Evolutionary conservation across 64 coral and sea anemone genomes (phyloP).

Genomic region (Stylophora pistillata): DNA sequence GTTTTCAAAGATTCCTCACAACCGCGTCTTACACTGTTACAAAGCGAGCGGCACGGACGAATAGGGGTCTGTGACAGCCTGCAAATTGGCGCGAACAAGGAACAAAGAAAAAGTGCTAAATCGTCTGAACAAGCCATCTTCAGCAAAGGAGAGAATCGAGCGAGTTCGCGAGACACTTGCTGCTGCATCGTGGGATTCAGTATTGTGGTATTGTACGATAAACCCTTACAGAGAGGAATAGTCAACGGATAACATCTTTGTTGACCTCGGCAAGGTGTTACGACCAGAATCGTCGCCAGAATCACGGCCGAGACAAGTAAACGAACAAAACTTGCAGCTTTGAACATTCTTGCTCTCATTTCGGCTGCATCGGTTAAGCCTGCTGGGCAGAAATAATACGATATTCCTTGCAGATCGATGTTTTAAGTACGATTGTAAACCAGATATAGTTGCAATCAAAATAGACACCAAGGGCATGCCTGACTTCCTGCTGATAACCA

Average conservation of each 20-base stretch:
- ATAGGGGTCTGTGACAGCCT: background rate
- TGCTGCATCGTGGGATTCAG: constrained; percentile 37
- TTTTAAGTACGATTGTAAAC: too few relatives aligned
- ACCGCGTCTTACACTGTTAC: constrained; percentile 27
- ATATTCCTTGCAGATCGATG: too few relatives aligned
- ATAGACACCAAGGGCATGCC: too few relatives aligned
- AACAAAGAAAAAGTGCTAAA: constrained; percentile 42
- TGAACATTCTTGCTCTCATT: too few relatives aligned
- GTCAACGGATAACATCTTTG: constrained; percentile 15
- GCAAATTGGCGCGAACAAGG: constrained; percentile 35
- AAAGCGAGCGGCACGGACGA: constrained; percentile 52
- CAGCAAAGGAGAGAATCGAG: constrained; percentile 35
- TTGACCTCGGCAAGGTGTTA: background rate
- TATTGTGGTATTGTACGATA: constrained; percentile 44
- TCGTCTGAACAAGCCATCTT: constrained; percentile 51
- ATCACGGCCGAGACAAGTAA: too few relatives aligned
- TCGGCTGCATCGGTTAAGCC: too few relatives aligned
- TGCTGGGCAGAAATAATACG: too few relatives aligned
- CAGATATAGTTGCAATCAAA: too few relatives aligned
- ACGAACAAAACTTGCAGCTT: too few relatives aligned
- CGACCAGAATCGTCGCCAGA: background rate
- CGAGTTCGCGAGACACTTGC: constrained; percentile 8
- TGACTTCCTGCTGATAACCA: too few relatives aligned
- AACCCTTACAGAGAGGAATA: constrained; percentile 32
- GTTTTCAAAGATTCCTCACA: constrained; percentile 30